Base-by-base conservation (phyloP, 2,113 vertebrate genomes). In the Ariopsis seemanni region DNA sequence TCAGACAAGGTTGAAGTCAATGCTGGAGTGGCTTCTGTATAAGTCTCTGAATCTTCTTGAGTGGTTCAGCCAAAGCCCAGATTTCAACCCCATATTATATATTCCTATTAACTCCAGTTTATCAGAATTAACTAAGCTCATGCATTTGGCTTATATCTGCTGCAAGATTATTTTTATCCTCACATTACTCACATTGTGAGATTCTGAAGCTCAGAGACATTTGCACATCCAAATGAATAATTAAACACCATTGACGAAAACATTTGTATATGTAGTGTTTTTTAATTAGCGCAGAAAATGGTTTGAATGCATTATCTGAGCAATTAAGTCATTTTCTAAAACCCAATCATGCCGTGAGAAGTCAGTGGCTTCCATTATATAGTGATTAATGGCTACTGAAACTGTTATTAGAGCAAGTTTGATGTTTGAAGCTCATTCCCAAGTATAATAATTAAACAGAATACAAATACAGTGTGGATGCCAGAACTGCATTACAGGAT, bases 181-280 rank as follows among this genome's bases (percentile, higher is more conserved):
- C 67, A 34, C 30, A 17, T 42, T 18, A 34, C 69, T 20, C 18
- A 42, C 69, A 42, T 42, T 72, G 69, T 30, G 67, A 34, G 27
- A 80, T 83, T 69, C 60, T 83, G 25, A 83, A 50, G 42, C 42
- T 83, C 25, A 27, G 22, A 69, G 65, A 55, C 18, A 15, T 55
- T 55, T 55, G 12, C n/a, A 27, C 18, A 52, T 9, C 15, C 25
- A n/a, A 30, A 11, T 69, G 34, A 69, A 30, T 53, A 62, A 84
- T 72, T 27, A 15, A 87, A 69, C 58, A 30, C 17, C 11, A 58
- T 18, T 34, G 62, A 60, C 55, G 14, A 67, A 69, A 34, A 80
- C 67, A 82, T 60, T 72, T 62, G 50, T 71, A 60, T 42, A 72
- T 58, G 72, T 87, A 82, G 52, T 87, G 60, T 80, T 58, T 87